phyloP scores from a whole-genome alignment of 1,140 invertebrate genomes.

The Brachionus rotundiformis region DNA sequence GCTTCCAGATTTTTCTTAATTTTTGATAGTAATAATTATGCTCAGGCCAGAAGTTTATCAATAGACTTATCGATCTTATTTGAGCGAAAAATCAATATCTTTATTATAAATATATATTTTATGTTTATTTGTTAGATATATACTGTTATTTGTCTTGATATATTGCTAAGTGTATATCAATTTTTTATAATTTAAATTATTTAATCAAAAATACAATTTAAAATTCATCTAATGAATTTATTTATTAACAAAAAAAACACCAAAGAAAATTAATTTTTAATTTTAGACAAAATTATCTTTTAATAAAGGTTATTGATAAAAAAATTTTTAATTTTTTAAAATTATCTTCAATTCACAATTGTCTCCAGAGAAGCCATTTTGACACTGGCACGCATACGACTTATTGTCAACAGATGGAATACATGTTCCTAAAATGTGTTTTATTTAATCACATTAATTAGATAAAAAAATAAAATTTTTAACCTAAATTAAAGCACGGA shows the following conservation, averaged over 20 bases:
- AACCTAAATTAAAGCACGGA: slow-evolving; percentile 29
- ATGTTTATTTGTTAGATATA: not conserved
- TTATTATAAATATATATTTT: not conserved
- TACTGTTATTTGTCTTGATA: not conserved
- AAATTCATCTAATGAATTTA: no score
- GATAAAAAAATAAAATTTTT: not conserved
- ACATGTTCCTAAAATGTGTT: not conserved
- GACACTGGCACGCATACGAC: not conserved
- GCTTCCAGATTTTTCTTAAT: not conserved
- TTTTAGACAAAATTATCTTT: not conserved
- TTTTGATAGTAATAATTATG: not conserved
- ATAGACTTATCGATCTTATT: slow-evolving; percentile 2
- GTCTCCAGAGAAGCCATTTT: not conserved
- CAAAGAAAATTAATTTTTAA: not conserved
- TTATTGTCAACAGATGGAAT: not conserved
- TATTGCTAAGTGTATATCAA: not conserved
- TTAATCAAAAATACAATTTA: no score
- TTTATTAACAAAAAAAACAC: not conserved
- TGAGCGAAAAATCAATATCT: not conserved
- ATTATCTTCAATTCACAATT: slow-evolving; percentile 26
- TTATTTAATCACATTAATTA: not conserved
- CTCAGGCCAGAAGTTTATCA: not conserved
- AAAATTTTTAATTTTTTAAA: not conserved
- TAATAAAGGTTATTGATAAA: no score
- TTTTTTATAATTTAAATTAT: no score